Evolutionary conservation across 2,888 invertebrate genomes (phyloP), one percentile per base, ranked within the genome.

Genomic region (Cheilosia soror): DNA sequence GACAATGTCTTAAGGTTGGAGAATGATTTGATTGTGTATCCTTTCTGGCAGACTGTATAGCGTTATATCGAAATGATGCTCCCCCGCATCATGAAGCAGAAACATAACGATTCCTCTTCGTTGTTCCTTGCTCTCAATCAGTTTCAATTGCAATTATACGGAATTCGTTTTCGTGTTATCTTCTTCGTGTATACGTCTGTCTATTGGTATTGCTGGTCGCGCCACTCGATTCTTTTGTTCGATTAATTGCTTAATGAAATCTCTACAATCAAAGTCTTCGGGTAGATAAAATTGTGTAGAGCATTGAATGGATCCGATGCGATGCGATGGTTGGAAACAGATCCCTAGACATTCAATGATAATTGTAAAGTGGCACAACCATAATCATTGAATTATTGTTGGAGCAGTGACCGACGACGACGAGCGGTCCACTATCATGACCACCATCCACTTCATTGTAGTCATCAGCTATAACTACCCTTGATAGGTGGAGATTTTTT

Each of bases 181-280:
- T 71, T 49, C 49, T 53, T 40, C 42, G 51, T 29, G 57, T 42
- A n/a, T n/a, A 47, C 71, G 49, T 51, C 42, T 20, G 2, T 20
- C 20, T 20, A 20, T 20, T 20, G 20, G 20, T 20, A 55, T 27
- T 27, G 25, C 51, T 51, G 37, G 37, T 55, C 13, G 49, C 15
- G 15, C 20, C 9, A 11, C 44, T 55, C 13, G 25, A 27, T 66
- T 71, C 80, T 49, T 73, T 80, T 80, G 73, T 73, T 81, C 68
- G 73, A 73, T 81, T 81, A 81, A 81, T 81, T 81, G 80, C 65
- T 68, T 68, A 81, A 75, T 68, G 80, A 81, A 81, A 81, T 81
- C 80, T 69, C 55, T 55, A 75, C 68, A 73, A 81, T 81, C 80
- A 81, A 57, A 75, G 62, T 62, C 80, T 75, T 73, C 31, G n/a